A percentile compares a stretch with the other conserved stretches of the same genome.
Conservation (phyloP, 1,140 invertebrate species). For the Paracyclopina nana region DNA sequence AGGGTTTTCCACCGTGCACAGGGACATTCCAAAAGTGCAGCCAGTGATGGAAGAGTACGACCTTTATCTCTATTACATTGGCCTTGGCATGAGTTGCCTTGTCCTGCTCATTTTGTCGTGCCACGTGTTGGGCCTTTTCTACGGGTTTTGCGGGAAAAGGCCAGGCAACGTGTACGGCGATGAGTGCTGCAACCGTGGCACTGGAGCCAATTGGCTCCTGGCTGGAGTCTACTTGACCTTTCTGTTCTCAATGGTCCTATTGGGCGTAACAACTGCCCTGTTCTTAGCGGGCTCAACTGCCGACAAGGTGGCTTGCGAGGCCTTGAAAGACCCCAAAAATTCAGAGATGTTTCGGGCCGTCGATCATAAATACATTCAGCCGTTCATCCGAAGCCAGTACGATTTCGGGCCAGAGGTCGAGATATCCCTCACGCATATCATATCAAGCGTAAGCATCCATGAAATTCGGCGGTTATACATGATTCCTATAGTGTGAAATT, state of each 20-base stretch:
- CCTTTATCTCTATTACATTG: constrained; percentile 10
- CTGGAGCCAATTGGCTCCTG: constrained; percentile 15
- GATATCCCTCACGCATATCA: background rate
- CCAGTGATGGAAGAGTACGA: background rate
- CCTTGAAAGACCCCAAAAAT: background rate
- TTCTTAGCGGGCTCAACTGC: constrained; percentile 3
- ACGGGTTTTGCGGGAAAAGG: constrained; percentile 13
- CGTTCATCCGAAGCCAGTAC: no score
- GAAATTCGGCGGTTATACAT: no score
- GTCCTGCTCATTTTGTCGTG: constrained; percentile 10
- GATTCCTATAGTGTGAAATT: no score
- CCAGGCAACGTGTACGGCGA: constrained; percentile 11
- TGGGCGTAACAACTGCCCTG: constrained; percentile 7
- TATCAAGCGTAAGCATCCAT: background rate
- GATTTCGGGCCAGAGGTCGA: no score
- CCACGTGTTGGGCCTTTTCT: constrained; percentile 14
- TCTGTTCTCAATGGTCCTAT: constrained; percentile 10
- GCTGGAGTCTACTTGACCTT: constrained; percentile 13
- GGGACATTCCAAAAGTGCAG: background rate
- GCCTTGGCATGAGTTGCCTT: constrained; percentile 9
- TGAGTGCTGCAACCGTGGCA: constrained; percentile 11
- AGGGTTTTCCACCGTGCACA: background rate
- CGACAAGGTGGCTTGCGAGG: constrained; percentile 12
- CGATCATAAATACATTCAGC: constrained; percentile 1
- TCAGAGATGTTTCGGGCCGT: constrained; percentile 8